phyloP scores from a whole-genome alignment of 1,140 invertebrate genomes.

The Diabrotica virgifera region DNA sequence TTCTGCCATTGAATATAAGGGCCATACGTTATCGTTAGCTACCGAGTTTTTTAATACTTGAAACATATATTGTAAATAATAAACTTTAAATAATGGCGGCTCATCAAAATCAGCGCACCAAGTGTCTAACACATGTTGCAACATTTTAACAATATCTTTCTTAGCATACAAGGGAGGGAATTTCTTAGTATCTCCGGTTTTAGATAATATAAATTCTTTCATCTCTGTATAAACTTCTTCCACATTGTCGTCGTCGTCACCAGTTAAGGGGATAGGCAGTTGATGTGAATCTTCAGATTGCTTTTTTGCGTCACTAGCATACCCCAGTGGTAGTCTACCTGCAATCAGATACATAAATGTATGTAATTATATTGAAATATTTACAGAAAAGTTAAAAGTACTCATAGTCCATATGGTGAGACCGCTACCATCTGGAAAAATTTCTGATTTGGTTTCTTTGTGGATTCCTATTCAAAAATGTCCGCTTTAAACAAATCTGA shows the following conservation, averaged over 20 bases:
- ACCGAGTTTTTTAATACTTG: slow-evolving; percentile 49
- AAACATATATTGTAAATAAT: slow-evolving; percentile 55
- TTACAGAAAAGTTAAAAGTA: too few species aligned
- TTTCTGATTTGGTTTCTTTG: too few species aligned
- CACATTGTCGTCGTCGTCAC: slow-evolving; percentile 34
- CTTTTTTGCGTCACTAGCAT: slow-evolving; percentile 49
- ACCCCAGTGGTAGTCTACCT: slow-evolving; percentile 54
- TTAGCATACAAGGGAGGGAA: slow-evolving; percentile 52
- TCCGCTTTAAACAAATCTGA: too few species aligned
- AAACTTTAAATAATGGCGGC: slow-evolving; percentile 50
- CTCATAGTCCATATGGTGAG: too few species aligned
- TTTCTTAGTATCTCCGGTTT: background rate
- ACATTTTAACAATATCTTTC: slow-evolving; percentile 44
- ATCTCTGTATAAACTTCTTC: slow-evolving; percentile 41
- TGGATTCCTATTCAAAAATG: too few species aligned
- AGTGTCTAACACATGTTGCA: slow-evolving; percentile 48
- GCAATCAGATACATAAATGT: slow-evolving; percentile 13
- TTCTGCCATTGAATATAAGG: slow-evolving; percentile 47
- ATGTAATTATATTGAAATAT: background rate
- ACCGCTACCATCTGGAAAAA: too few species aligned
- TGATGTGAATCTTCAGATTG: slow-evolving; percentile 52
- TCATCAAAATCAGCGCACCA: slow-evolving; percentile 46
- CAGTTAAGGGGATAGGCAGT: slow-evolving; percentile 44
- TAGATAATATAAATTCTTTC: slow-evolving; percentile 26
- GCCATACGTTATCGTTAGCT: slow-evolving; percentile 39